phyloP scores from a whole-genome alignment of 2,113 vertebrate genomes.

The Tupaia tana region DNA sequence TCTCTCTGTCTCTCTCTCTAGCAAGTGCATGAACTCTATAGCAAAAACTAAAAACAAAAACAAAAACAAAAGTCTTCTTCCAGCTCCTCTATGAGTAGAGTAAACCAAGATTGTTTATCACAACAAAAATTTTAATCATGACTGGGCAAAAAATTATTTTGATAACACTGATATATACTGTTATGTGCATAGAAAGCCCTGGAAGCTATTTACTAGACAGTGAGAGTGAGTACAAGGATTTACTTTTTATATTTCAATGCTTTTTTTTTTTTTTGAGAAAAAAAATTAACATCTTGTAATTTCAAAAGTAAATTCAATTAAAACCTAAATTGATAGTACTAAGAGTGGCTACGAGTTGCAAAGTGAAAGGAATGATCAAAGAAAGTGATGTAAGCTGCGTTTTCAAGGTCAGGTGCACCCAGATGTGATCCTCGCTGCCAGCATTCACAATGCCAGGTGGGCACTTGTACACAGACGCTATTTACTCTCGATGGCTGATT shows the following conservation, averaged over 20 bases:
- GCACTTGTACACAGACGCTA: not conserved
- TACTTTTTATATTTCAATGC: not conserved
- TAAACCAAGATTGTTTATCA: not conserved
- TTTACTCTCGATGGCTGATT: not conserved
- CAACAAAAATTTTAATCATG: not conserved
- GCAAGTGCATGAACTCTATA: too few relatives aligned
- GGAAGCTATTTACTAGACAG: not conserved
- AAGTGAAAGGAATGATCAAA: constrained; percentile 32
- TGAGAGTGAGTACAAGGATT: not conserved
- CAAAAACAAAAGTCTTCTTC: not conserved
- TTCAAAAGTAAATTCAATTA: constrained; percentile 52
- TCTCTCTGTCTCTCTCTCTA: too few relatives aligned
- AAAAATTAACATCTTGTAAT: not conserved
- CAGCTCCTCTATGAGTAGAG: not conserved
- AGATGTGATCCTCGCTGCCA: not conserved
- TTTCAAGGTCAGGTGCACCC: constrained; percentile 55
- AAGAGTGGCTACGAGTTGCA: constrained; percentile 3
- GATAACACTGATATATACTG: not conserved
- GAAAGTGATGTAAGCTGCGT: not conserved
- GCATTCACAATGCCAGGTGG: not conserved
- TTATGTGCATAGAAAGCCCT: not conserved
- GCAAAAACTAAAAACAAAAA: too few relatives aligned
- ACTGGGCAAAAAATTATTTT: not conserved
- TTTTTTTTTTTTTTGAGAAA: not conserved
- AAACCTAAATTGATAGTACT: constrained; percentile 7